phyloP scores from a whole-genome alignment of 2,888 invertebrate genomes.

The Drymonia ruficornis region DNA sequence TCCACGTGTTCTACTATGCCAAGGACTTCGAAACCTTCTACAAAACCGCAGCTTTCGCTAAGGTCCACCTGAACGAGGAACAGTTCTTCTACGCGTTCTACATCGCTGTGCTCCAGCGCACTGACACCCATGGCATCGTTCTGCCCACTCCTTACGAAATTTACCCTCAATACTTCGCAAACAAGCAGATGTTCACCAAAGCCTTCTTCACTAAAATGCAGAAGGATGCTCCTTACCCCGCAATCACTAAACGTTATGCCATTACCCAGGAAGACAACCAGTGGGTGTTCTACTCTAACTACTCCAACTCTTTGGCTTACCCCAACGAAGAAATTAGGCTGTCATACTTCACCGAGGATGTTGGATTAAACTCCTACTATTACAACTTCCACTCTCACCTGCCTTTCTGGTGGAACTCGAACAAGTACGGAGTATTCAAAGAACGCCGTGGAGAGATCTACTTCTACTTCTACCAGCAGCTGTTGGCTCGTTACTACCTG shows the following conservation, averaged over 20 bases:
- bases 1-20: constrained; percentile 84
- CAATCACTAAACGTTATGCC: constrained; percentile 59
- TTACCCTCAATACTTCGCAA: constrained; percentile 87
- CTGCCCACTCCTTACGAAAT: constrained; percentile 88
- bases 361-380: constrained; percentile 88
- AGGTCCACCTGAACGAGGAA: constrained; percentile 85
- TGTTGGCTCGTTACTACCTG: constrained; percentile 88
- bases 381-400: constrained; percentile 86
- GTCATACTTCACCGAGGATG: constrained; percentile 89
- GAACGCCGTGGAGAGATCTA: constrained; percentile 87
- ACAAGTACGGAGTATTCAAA: constrained; percentile 72
- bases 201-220: constrained; percentile 73
- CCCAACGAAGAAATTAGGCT: constrained; percentile 85
- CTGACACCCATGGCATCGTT: constrained; percentile 83
- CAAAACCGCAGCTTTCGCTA: constrained; percentile 83
- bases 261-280: constrained; percentile 66
- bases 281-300: constrained; percentile 83
- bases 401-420: constrained; percentile 86
- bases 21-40: constrained; percentile 86
- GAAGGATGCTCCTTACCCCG: constrained; percentile 49
- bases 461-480: constrained; percentile 87
- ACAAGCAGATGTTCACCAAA: constrained; percentile 80
- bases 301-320: constrained; percentile 79
- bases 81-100: constrained; percentile 86
- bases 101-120: constrained; percentile 84